phyloP scores from a whole-genome alignment of 37 sponge, comb jelly and placozoan species.

The Oopsacas minuta region DNA sequence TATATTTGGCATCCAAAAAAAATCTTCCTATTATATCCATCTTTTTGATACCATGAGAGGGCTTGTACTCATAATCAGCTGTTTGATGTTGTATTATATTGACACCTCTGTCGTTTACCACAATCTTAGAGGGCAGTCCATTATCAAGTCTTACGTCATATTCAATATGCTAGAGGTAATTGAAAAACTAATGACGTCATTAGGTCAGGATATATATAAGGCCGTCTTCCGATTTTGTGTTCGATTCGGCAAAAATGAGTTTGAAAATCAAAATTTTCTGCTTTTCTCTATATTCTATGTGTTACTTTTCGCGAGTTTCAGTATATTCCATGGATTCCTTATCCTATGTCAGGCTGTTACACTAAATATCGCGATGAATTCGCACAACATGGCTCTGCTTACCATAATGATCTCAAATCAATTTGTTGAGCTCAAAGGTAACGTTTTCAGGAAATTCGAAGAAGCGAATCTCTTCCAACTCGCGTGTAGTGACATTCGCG shows the following conservation, averaged over 20 bases:
- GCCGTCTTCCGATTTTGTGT: neutral
- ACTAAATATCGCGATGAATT: conserved; percentile 92
- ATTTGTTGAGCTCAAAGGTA: conserved; percentile 94
- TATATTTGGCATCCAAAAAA: neutral
- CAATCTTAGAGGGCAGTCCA: conserved; percentile 73
- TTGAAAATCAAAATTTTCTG: neutral
- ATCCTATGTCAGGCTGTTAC: conserved; percentile 59
- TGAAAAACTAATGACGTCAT: neutral
- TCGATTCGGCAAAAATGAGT: neutral
- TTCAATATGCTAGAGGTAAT: conserved; percentile 87
- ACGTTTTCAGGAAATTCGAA: conserved; percentile 90
- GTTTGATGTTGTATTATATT: conserved; percentile 33
- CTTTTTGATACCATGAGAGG: conserved; percentile 14
- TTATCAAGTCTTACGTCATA: conserved; percentile 93
- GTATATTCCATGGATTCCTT: conserved; percentile 51
- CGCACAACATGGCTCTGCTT: conserved; percentile 59
- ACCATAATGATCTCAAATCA: conserved; percentile 90
- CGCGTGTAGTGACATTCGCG: conserved; percentile 73
- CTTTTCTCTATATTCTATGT: neutral
- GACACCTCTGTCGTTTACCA: conserved; percentile 88
- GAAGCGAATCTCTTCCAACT: conserved; percentile 81
- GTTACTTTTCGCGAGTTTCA: neutral
- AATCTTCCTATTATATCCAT: neutral
- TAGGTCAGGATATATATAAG: neutral
- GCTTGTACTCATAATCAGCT: conserved; percentile 26